A percentile compares a stretch with the other conserved stretches of the same genome.
These are phyloP conservation scores for Tetraodon nigroviridis DNA, from an alignment of 2,113 vertebrate genomes.

Conservation along the genomic window DNA sequence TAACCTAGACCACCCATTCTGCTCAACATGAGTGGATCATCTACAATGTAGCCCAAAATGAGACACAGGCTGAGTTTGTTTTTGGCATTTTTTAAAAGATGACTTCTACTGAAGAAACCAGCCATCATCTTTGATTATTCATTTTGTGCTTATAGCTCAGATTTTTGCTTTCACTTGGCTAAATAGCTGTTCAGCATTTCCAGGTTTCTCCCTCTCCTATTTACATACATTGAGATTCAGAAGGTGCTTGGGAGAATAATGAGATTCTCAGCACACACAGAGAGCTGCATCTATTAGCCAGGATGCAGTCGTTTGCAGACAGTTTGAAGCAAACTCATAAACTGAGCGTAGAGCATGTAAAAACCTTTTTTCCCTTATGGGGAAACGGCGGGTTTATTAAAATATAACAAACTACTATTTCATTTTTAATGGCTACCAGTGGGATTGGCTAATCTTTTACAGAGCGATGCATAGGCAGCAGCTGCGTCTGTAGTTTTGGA, in stretches of 20 bases:
- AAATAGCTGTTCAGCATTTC: slow-evolving; percentile 11
- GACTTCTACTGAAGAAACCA: no score
- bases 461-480: no score
- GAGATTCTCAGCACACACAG: slow-evolving; percentile 14
- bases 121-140: no score
- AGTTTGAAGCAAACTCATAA: slow-evolving; percentile 31
- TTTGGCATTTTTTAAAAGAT: no score
- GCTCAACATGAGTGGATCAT: no score
- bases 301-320: slow-evolving; percentile 13
- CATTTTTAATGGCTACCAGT: slow-evolving; percentile 49
- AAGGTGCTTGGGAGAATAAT: slow-evolving; percentile 21
- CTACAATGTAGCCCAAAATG: no score
- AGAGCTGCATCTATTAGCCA: slow-evolving; percentile 20
- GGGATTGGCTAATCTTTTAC: slow-evolving; percentile 20
- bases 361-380: slow-evolving; percentile 30
- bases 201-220: background rate
- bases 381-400: slow-evolving; percentile 37
- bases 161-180: slow-evolving; percentile 12
- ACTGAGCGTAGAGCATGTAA: slow-evolving; percentile 21
- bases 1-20: no score
- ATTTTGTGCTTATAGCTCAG: slow-evolving; percentile 22
- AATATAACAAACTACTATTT: slow-evolving; percentile 35
- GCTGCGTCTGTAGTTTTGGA: slow-evolving; percentile 15
- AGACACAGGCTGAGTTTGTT: no score
- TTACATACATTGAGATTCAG: slow-evolving; percentile 39